Conservation (phyloP, 1,140 invertebrate genomes). For the Maniola jurtina region DNA sequence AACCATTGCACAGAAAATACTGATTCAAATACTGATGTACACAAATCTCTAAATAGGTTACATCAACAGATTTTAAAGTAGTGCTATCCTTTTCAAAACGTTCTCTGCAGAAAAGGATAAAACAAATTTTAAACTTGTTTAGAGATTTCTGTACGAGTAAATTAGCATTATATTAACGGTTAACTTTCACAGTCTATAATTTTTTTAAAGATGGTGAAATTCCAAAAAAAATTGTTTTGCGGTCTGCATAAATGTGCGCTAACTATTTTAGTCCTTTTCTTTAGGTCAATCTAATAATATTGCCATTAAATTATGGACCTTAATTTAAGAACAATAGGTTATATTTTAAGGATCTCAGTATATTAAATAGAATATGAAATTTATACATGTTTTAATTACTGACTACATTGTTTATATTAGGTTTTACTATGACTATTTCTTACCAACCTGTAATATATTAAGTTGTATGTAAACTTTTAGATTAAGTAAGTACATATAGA, state of each 20-base stretch:
- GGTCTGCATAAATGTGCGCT: not conserved
- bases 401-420: not conserved
- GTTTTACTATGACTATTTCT: too few relatives aligned
- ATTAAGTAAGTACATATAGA: not conserved
- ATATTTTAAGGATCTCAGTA: slow-evolving; percentile 28
- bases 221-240: not conserved
- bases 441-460: slow-evolving; percentile 31
- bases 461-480: slow-evolving; percentile 14
- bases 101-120: too few relatives aligned
- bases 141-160: too few relatives aligned
- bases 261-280: not conserved
- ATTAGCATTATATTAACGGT: too few relatives aligned
- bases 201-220: too few relatives aligned
- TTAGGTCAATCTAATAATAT: slow-evolving; percentile 9
- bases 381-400: slow-evolving; percentile 2
- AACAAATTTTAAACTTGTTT: too few relatives aligned
- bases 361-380: slow-evolving; percentile 12
- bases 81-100: too few relatives aligned
- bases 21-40: too few relatives aligned
- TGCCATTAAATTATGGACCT: slow-evolving; percentile 8
- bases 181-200: too few relatives aligned
- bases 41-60: too few relatives aligned
- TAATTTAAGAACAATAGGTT: slow-evolving; percentile 4
- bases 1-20: too few relatives aligned
- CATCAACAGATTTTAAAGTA: too few relatives aligned